phyloP scores from a whole-genome alignment of 2,797 vertebrate species.

The Columba guinea region DNA sequence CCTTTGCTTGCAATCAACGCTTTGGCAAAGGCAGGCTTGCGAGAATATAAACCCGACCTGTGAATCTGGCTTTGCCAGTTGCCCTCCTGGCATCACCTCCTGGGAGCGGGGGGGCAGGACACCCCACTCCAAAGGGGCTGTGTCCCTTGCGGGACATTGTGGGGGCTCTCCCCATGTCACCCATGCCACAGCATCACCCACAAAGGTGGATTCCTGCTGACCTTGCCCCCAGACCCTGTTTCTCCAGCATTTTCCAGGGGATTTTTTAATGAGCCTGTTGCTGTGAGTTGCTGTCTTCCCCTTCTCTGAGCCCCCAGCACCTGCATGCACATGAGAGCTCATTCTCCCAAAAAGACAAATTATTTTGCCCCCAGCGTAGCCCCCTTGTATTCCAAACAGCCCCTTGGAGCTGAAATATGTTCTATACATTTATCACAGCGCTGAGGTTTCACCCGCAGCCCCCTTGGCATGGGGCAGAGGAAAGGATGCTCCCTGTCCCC shows the following conservation, averaged over 20 bases:
- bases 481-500: not conserved
- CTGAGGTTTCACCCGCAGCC: not conserved
- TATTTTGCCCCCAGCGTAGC: rapidly evolving
- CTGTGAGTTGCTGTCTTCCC: not conserved
- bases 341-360: not conserved
- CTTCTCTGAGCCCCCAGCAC: not conserved
- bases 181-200: rapidly evolving
- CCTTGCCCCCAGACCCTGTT: not conserved
- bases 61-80: not conserved
- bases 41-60: not conserved
- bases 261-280: not conserved
- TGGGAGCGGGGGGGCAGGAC: not conserved
- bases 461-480: not conserved
- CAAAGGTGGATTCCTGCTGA: not conserved
- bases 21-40: not conserved
- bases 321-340: not conserved
- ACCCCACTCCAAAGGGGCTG: rapidly evolving
- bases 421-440: rapidly evolving
- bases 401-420: not conserved
- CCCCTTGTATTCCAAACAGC: not conserved
- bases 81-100: not conserved
- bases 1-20: constrained; percentile 17
- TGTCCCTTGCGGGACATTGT: rapidly evolving
- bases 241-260: not conserved
- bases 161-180: rapidly evolving